Evolutionary conservation across 2,888 invertebrate species (phyloP).

Genomic region (Thereva nobilitata): DNA sequence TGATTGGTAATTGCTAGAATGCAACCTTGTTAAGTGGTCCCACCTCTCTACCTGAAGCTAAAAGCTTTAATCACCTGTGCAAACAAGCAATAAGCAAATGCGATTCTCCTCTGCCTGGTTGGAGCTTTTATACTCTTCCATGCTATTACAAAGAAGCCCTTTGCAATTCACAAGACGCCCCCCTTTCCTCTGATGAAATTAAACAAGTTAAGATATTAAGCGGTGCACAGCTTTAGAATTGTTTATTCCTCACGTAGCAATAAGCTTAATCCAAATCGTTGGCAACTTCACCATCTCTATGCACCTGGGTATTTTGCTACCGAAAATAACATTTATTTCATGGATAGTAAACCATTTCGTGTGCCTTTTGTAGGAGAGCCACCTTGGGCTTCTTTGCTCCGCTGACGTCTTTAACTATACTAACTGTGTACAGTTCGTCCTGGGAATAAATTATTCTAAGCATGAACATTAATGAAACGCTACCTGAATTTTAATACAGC

Average conservation of each 20-base stretch:
- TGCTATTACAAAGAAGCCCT: conserved; percentile 10
- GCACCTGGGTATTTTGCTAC: conserved; percentile 34
- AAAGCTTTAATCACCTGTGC: too few species aligned
- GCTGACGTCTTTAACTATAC: conserved; percentile 6
- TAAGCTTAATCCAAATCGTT: conserved; percentile 35
- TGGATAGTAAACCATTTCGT: conserved; percentile 34
- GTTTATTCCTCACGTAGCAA: conserved; percentile 34
- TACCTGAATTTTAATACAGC: conserved; percentile 35
- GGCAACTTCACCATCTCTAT: conserved; percentile 31
- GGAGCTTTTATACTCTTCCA: too few species aligned
- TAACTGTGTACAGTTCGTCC: conserved; percentile 13
- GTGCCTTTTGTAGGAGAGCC: conserved; percentile 4
- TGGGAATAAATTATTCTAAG: conserved; percentile 34
- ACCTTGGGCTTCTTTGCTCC: not conserved
- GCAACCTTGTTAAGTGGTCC: too few species aligned
- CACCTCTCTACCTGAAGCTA: too few species aligned
- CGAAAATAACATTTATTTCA: conserved; percentile 36
- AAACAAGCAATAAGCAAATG: too few species aligned
- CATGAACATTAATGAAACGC: conserved; percentile 38
- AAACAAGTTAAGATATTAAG: conserved; percentile 35
- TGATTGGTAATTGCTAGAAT: too few species aligned
- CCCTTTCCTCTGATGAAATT: conserved; percentile 15
- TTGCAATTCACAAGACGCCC: conserved; percentile 30
- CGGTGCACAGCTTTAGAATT: conserved; percentile 32
- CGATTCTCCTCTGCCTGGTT: too few species aligned